Evolutionary conservation across 2,888 invertebrate species (phyloP).

Genomic region (Nebria brevicollis): DNA sequence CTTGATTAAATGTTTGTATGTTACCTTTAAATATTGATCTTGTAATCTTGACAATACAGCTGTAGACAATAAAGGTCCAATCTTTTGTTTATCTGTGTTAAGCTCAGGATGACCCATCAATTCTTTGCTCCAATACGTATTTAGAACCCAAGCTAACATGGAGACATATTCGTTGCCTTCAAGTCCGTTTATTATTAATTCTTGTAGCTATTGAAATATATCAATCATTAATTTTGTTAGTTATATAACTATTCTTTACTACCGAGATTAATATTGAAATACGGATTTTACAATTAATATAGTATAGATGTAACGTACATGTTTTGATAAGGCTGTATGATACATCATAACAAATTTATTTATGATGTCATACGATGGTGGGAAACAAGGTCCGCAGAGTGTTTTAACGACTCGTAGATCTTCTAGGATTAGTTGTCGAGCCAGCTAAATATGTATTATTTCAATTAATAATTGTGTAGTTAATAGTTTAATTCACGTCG

Average conservation of each 20-base stretch:
- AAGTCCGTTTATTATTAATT: constrained; percentile 85
- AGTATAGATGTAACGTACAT: constrained; percentile 63
- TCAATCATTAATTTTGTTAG: constrained; percentile 22
- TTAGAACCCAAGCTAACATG: constrained; percentile 90
- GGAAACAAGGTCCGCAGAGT: constrained; percentile 92
- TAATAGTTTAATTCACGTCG: constrained; percentile 4
- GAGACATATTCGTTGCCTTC: constrained; percentile 98
- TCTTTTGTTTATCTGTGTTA: constrained; percentile 74
- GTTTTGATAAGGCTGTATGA: constrained; percentile 84
- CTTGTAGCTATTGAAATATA: constrained; percentile 72
- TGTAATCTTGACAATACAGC: constrained; percentile 81
- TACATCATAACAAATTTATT: constrained; percentile 94
- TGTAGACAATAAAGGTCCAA: constrained; percentile 81
- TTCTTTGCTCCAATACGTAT: constrained; percentile 89
- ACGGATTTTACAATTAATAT: constrained; percentile 58
- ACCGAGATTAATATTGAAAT: constrained; percentile 24
- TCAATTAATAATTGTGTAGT: not conserved
- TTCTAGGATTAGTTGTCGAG: constrained; percentile 86
- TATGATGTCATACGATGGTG: constrained; percentile 93
- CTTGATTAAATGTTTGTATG: not conserved
- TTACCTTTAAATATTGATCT: constrained; percentile 80
- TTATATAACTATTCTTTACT: not conserved
- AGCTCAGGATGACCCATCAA: constrained; percentile 90
- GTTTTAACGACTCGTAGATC: constrained; percentile 92
- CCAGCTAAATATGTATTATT: constrained; percentile 61